These are phyloP conservation scores for Lamprologus speciosus DNA, from an alignment of 2,113 vertebrate species.

Conservation along the genomic window DNA sequence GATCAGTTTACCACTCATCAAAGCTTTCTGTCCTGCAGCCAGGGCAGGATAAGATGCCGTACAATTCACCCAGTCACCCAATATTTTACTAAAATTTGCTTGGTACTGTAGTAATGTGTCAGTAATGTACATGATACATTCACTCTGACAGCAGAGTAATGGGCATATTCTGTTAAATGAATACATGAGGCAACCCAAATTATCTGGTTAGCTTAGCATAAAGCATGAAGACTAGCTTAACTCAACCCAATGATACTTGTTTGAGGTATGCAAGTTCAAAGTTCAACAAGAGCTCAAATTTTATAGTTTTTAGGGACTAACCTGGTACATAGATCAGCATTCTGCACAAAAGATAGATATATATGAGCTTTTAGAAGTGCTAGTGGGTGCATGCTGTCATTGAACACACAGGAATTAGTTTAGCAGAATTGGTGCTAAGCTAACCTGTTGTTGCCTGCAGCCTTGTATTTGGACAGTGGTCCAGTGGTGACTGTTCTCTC, in stretches of 20 bases:
- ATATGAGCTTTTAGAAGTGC: neutral
- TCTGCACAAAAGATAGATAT: neutral
- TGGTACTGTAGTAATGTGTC: neutral
- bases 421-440: neutral
- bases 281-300: neutral
- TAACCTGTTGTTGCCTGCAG: neutral
- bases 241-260: neutral
- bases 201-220: neutral
- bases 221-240: neutral
- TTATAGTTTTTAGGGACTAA: neutral
- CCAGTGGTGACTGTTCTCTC: neutral
- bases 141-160: neutral
- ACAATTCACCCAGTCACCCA: neutral
- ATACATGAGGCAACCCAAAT: neutral
- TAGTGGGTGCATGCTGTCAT: neutral
- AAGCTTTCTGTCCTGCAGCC: neutral
- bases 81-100: neutral
- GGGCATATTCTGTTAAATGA: neutral
- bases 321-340: neutral
- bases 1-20: constrained; percentile 16
- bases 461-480: neutral
- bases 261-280: neutral
- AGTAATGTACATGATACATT: neutral
- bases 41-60: neutral
- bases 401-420: neutral